phyloP scores from a whole-genome alignment of 2,888 invertebrate species.

The Alloplasta piceator region DNA sequence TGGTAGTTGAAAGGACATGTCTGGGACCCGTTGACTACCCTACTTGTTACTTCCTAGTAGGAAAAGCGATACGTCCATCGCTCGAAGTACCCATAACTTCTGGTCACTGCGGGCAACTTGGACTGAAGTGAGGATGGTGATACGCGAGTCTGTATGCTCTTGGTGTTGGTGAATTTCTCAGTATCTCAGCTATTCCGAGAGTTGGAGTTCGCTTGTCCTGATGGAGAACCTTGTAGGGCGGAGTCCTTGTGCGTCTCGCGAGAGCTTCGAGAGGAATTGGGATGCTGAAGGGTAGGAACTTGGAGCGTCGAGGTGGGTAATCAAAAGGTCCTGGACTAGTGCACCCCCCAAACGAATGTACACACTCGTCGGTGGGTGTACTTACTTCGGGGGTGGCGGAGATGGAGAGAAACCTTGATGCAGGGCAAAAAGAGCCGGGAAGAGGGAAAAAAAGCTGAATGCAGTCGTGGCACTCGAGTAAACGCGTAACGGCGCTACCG shows the following conservation, averaged over 20 bases:
- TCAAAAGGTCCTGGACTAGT: slow-evolving; percentile 73
- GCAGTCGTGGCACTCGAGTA: slow-evolving; percentile 57
- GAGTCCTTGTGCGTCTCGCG: slow-evolving; percentile 14
- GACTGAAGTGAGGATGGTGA: slow-evolving; percentile 37
- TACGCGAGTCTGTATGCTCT: not conserved
- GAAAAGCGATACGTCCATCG: too few relatives aligned
- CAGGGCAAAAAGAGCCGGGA: slow-evolving; percentile 30
- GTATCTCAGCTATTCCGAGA: not conserved
- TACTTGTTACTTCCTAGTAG: too few relatives aligned
- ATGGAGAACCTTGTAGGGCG: too few relatives aligned
- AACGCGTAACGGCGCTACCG: slow-evolving; percentile 71
- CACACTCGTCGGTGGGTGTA: slow-evolving; percentile 56
- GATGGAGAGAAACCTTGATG: slow-evolving; percentile 29
- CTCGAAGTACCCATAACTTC: not conserved
- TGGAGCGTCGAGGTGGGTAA: slow-evolving; percentile 70
- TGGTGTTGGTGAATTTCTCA: slow-evolving; percentile 6
- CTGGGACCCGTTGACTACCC: too few relatives aligned
- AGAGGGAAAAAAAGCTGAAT: slow-evolving; percentile 47
- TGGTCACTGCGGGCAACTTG: slow-evolving; percentile 16
- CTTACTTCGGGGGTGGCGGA: slow-evolving; percentile 53
- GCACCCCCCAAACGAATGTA: slow-evolving; percentile 57
- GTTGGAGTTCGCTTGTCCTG: too few relatives aligned
- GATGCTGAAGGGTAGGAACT: slow-evolving; percentile 10
- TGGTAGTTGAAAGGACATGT: too few relatives aligned
- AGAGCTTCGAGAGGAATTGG: slow-evolving; percentile 50